A percentile compares a stretch with the other conserved stretches of the same genome.
Evolutionary conservation across 2,113 vertebrate species (phyloP).

Genomic region (Romanogobio albipinnatus): DNA sequence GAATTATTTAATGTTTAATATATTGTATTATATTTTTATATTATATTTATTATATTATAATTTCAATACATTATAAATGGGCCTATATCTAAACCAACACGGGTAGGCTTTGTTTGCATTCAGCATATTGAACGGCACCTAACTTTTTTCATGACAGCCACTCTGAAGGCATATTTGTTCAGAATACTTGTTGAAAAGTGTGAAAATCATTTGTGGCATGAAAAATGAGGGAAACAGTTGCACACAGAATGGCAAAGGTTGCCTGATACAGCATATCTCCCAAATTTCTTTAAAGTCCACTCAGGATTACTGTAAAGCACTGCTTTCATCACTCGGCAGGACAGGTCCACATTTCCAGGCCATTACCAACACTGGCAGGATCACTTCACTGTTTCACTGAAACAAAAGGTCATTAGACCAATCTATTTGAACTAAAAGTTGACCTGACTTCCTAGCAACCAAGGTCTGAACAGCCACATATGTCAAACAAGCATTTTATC

Average conservation of each 20-base stretch:
- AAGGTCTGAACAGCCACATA: background rate
- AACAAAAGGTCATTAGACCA: slow-evolving; percentile 18
- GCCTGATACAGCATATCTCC: background rate
- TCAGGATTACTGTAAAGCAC: slow-evolving; percentile 2
- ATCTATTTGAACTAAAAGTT: background rate
- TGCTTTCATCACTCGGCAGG: background rate
- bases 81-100: background rate
- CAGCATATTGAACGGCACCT: background rate
- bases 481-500: background rate
- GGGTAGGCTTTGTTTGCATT: background rate
- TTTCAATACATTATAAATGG: background rate
- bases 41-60: no score
- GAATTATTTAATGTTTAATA: background rate
- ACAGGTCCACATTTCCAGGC: background rate
- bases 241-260: slow-evolving; percentile 13
- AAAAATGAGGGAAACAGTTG: slow-evolving; percentile 3
- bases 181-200: background rate
- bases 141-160: background rate
- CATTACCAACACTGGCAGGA: slow-evolving; percentile 25
- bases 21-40: background rate
- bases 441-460: background rate
- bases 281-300: slow-evolving; percentile 34
- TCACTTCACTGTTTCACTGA: slow-evolving; percentile 8
- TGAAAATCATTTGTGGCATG: background rate
- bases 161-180: background rate